Conservation (phyloP, 1,140 invertebrate species). For the Sarcophaga peregrina region DNA sequence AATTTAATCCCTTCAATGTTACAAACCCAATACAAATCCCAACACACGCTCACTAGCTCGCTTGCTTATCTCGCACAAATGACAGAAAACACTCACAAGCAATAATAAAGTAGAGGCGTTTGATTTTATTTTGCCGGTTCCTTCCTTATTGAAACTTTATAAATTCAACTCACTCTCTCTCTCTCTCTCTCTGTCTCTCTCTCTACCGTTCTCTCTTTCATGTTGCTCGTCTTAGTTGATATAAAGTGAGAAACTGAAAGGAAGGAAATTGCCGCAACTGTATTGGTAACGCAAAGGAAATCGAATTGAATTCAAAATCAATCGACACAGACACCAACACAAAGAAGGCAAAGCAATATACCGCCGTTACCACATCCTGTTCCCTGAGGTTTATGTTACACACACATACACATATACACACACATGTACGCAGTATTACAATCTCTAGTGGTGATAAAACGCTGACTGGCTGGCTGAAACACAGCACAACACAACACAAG, state of each 20-base stretch:
- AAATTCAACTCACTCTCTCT: neutral
- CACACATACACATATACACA: too few species aligned
- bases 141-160: slow-evolving; percentile 10
- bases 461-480: neutral
- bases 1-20: neutral
- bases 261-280: neutral
- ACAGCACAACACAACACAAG: neutral
- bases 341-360: neutral
- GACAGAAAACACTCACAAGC: neutral
- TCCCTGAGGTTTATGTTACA: neutral
- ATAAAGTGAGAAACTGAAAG: neutral
- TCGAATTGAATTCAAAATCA: neutral
- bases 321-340: neutral
- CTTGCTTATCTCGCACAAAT: neutral
- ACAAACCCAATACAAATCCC: neutral
- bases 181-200: neutral
- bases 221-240: too few species aligned
- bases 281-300: slow-evolving; percentile 5
- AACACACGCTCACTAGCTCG: neutral
- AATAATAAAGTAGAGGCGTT: slow-evolving; percentile 6
- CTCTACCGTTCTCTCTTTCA: neutral
- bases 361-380: neutral
- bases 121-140: neutral
- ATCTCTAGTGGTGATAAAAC: neutral
- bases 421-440: neutral